These are phyloP conservation scores for Philopedon plagiatum DNA, from an alignment of 2,888 invertebrate genomes.

Conservation along the genomic window DNA sequence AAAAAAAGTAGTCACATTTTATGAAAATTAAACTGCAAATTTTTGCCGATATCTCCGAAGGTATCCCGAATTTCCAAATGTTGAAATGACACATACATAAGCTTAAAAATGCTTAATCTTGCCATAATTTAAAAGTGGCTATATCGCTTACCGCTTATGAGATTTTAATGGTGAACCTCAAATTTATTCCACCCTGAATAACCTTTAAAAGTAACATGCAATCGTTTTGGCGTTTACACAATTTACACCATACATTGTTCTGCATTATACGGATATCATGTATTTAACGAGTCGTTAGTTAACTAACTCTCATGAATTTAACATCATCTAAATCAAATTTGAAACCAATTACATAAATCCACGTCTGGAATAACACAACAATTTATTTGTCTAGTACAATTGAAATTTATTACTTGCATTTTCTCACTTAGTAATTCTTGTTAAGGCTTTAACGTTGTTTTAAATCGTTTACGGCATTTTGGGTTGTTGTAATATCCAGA, in stretches of 20 bases:
- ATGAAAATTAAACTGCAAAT: too few relatives aligned
- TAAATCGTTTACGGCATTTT: background rate
- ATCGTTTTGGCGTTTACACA: background rate
- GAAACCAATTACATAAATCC: slow-evolving; percentile 41
- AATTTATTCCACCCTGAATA: too few relatives aligned
- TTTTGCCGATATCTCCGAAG: too few relatives aligned
- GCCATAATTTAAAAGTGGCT: too few relatives aligned
- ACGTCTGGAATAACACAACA: slow-evolving; percentile 21
- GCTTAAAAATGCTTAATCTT: too few relatives aligned
- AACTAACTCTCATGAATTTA: slow-evolving; percentile 29
- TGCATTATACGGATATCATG: slow-evolving; percentile 24
- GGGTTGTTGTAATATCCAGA: too few relatives aligned
- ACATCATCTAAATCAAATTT: slow-evolving; percentile 42
- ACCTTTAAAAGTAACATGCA: background rate
- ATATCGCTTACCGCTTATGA: too few relatives aligned
- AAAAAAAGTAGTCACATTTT: too few relatives aligned
- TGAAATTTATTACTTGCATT: slow-evolving; percentile 28
- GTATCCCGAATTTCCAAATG: too few relatives aligned
- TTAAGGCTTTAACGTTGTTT: background rate
- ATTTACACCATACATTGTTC: slow-evolving; percentile 8
- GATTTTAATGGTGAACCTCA: too few relatives aligned
- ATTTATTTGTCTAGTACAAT: slow-evolving; percentile 17
- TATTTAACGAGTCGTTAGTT: slow-evolving; percentile 38
- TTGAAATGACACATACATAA: too few relatives aligned
- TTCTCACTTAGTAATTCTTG: background rate